These are phyloP conservation scores for Sandelia bainsii DNA, from an alignment of 2,797 vertebrate species.

Conservation along the genomic window DNA sequence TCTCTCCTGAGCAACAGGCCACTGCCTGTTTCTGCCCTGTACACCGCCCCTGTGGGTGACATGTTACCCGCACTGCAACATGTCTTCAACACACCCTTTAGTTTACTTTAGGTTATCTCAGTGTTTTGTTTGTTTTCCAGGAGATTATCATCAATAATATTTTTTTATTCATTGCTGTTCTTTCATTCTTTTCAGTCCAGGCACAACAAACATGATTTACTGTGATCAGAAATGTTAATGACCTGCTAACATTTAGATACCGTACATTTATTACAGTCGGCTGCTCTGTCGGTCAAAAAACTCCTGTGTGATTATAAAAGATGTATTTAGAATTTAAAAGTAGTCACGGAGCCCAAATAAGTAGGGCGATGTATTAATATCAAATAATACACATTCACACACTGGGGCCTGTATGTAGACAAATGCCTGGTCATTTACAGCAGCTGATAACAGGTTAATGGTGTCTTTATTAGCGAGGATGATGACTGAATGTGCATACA, in stretches of 20 bases:
- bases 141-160: neutral
- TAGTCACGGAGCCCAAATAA: conserved; percentile 33
- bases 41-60: too few species aligned
- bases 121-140: too few species aligned
- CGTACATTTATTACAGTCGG: conserved; percentile 26
- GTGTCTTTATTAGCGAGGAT: neutral
- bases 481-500: neutral
- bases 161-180: neutral
- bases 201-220: conserved; percentile 14
- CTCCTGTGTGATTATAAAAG: conserved; percentile 23
- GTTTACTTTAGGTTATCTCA: too few species aligned
- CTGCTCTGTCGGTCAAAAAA: conserved; percentile 41
- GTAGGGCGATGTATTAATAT: conserved; percentile 40
- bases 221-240: conserved; percentile 28
- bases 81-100: too few species aligned
- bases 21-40: too few species aligned
- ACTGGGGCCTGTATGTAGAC: conserved; percentile 26
- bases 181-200: neutral
- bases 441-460: conserved; percentile 13
- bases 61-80: too few species aligned
- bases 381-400: conserved; percentile 30
- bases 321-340: conserved; percentile 51
- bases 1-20: too few species aligned
- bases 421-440: neutral
- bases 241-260: conserved; percentile 18